Conservation (phyloP, 2,113 vertebrate genomes). For the Hyperopisus bebe region DNA sequence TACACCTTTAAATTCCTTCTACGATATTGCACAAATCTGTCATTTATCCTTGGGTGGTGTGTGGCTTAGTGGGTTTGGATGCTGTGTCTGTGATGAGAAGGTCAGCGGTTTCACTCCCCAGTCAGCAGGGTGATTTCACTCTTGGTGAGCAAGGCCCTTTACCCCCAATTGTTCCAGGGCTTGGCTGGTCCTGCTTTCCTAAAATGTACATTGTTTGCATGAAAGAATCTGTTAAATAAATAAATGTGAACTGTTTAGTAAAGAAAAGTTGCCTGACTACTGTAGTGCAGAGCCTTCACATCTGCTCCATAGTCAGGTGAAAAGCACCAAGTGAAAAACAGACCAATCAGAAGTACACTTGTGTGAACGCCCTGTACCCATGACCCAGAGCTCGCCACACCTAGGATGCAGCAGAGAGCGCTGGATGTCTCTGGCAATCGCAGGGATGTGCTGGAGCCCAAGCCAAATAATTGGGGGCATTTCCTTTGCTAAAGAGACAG, state of each 20-base stretch:
- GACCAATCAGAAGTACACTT: not conserved
- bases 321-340: not conserved
- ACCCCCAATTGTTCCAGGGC: not conserved
- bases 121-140: not conserved
- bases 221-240: not conserved
- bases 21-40: not conserved
- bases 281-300: not conserved
- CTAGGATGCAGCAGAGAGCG: not conserved
- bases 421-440: not conserved
- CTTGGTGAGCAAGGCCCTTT: not conserved
- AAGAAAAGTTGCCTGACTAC: not conserved
- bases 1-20: not conserved
- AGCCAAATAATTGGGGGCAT: conserved; percentile 17
- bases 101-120: not conserved
- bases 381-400: not conserved
- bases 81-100: not conserved
- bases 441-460: not conserved
- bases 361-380: not conserved
- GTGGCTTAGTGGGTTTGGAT: not conserved
- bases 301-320: not conserved
- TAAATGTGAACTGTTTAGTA: not conserved
- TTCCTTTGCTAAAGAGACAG: conserved; percentile 25
- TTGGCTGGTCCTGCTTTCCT: not conserved
- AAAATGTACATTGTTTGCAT: not conserved
- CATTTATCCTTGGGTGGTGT: not conserved